Evolutionary conservation across 2,113 vertebrate species (phyloP).

Genomic region (Nannospalax galili): DNA sequence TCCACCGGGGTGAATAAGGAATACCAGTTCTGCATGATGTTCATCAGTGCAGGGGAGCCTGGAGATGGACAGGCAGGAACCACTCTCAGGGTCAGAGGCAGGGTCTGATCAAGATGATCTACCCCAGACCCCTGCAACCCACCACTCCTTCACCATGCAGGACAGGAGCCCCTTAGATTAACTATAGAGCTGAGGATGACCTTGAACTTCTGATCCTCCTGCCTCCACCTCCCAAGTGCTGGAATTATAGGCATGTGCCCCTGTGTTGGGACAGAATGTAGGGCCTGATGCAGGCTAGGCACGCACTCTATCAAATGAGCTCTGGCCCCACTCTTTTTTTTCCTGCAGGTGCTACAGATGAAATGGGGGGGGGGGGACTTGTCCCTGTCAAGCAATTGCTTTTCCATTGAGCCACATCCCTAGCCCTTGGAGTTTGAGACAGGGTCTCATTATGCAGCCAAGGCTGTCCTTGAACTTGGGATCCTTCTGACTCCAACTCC

Average conservation of each 20-base stretch:
- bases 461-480: background rate
- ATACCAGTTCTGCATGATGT: conserved; percentile 86
- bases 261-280: background rate
- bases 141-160: background rate
- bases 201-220: background rate
- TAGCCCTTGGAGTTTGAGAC: background rate
- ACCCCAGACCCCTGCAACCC: background rate
- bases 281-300: background rate
- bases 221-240: too few species aligned
- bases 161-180: background rate
- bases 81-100: too few species aligned
- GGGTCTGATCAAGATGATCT: too few species aligned
- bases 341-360: background rate
- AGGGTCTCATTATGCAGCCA: background rate
- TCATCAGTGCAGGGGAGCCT: conserved; percentile 83
- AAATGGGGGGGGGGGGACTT: background rate
- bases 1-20: conserved; percentile 84
- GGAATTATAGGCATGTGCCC: background rate
- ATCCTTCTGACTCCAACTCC: background rate
- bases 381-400: background rate
- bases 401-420: background rate
- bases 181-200: background rate
- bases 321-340: too few species aligned
- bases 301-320: background rate
- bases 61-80: background rate